Percentiles rank a stretch among this genome's conserved stretches.
Evolutionary conservation across 1,140 invertebrate genomes (phyloP).

Genomic region (Leptoteleia sp.): DNA sequence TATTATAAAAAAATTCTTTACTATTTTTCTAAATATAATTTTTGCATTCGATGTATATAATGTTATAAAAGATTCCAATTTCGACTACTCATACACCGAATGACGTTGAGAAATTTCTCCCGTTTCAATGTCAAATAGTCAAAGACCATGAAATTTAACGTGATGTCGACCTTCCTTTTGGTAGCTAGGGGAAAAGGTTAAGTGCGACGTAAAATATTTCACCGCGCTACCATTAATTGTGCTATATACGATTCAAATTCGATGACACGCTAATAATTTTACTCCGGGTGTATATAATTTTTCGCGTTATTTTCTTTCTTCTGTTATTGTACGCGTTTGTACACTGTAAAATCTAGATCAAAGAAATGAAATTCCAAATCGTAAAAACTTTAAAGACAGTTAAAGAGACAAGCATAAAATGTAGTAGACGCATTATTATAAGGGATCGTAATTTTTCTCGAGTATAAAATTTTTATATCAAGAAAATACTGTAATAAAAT

Average conservation of each 20-base stretch:
- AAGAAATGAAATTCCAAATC: conserved; percentile 19
- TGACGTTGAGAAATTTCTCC: too few species aligned
- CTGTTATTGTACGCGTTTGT: conserved; percentile 1
- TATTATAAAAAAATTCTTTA: too few species aligned
- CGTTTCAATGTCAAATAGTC: too few species aligned
- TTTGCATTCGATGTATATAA: too few species aligned
- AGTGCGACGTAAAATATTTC: too few species aligned
- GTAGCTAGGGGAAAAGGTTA: too few species aligned
- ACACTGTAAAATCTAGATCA: conserved; percentile 18
- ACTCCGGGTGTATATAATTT: conserved; percentile 12
- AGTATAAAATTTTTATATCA: not conserved
- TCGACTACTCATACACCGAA: too few species aligned
- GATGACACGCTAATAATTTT: conserved; percentile 2
- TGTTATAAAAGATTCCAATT: too few species aligned
- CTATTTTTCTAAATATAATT: too few species aligned
- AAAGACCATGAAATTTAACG: too few species aligned
- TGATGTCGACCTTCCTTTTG: too few species aligned
- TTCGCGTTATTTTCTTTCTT: conserved; percentile 9
- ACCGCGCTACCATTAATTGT: not conserved
- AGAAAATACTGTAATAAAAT: not conserved
- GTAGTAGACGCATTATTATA: conserved; percentile 6
- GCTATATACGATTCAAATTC: conserved; percentile 2
- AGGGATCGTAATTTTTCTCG: conserved; percentile 6
- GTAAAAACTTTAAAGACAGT: conserved; percentile 29
- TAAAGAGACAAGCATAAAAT: conserved; percentile 10